phyloP scores from a whole-genome alignment of 2,888 invertebrate genomes.

The Dynastes maya region DNA sequence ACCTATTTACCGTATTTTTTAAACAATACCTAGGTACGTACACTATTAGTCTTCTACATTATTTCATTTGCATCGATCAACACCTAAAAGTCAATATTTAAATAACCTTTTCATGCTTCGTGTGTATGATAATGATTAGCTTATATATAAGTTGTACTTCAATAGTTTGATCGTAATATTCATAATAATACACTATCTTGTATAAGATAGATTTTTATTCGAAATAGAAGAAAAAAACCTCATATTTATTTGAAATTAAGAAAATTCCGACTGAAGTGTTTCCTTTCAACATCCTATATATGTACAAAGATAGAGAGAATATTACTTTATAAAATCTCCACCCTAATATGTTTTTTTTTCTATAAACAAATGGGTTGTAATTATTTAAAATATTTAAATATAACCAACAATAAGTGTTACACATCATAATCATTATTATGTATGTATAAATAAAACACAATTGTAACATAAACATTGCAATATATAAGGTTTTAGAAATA shows the following conservation, averaged over 20 bases:
- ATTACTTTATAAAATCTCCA: conserved; percentile 28
- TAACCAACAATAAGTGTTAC: conserved; percentile 46
- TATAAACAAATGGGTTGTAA: conserved; percentile 23
- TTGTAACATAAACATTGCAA: conserved; percentile 45
- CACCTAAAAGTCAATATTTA: conserved; percentile 3
- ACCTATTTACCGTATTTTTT: conserved; percentile 14
- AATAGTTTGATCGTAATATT: conserved; percentile 32
- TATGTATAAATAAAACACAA: conserved; percentile 48
- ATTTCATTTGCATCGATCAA: conserved; percentile 4
- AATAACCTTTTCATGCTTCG: not conserved
- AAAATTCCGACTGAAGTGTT: conserved; percentile 26
- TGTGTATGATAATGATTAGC: conserved; percentile 21
- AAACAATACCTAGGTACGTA: conserved; percentile 21
- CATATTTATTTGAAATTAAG: conserved; percentile 22
- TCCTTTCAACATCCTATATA: conserved; percentile 33
- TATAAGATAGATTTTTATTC: conserved; percentile 1
- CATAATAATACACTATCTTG: conserved; percentile 32
- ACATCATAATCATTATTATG: conserved; percentile 28
- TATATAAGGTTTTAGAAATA: conserved; percentile 1
- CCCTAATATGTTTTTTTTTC: conserved; percentile 15
- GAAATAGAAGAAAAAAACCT: not conserved
- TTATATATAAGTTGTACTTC: conserved; percentile 32
- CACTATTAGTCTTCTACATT: conserved; percentile 9
- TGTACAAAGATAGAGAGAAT: conserved; percentile 29
- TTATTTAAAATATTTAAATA: conserved; percentile 48